Evolutionary conservation across 2,797 vertebrate genomes (phyloP).

Genomic region (Neostethus bicornis): DNA sequence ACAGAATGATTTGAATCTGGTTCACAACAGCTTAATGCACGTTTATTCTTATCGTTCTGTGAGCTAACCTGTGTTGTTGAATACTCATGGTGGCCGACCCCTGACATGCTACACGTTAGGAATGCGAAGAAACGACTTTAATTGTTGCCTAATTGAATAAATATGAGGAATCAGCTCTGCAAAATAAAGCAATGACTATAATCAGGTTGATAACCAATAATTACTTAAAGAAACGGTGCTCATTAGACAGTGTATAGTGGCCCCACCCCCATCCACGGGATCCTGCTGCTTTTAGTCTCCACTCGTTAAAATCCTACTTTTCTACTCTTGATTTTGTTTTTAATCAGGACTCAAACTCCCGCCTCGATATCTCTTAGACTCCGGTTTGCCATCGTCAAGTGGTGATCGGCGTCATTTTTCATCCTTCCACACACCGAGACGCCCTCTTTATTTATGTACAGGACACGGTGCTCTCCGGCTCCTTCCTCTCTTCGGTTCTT

Average conservation of each 20-base stretch:
- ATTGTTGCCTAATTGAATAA: constrained; percentile 78
- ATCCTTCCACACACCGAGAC: constrained; percentile 22
- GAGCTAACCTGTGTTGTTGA: constrained; percentile 25
- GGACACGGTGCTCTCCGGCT: constrained; percentile 24
- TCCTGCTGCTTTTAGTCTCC: constrained; percentile 38
- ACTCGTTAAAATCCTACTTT: constrained; percentile 43
- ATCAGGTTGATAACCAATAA: constrained; percentile 82
- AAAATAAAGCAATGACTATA: constrained; percentile 77
- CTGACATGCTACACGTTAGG: constrained; percentile 32
- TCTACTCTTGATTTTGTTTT: constrained; percentile 31
- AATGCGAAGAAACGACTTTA: constrained; percentile 33
- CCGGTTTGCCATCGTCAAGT: constrained; percentile 24
- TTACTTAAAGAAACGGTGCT: constrained; percentile 74
- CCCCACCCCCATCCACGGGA: constrained; percentile 59
- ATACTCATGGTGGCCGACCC: constrained; percentile 16
- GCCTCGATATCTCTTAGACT: constrained; percentile 1
- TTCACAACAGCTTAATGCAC: not conserved
- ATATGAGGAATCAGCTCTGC: constrained; percentile 67
- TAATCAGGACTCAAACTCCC: constrained; percentile 28
- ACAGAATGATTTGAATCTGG: constrained; percentile 32
- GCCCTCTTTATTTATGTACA: constrained; percentile 66
- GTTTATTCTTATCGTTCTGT: constrained; percentile 2
- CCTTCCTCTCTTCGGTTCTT: constrained; percentile 37
- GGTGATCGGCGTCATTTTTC: constrained; percentile 30
- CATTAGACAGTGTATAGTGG: constrained; percentile 65